Conservation (phyloP, 2,888 invertebrate species). For the Venustoraphidia nigricollis region DNA sequence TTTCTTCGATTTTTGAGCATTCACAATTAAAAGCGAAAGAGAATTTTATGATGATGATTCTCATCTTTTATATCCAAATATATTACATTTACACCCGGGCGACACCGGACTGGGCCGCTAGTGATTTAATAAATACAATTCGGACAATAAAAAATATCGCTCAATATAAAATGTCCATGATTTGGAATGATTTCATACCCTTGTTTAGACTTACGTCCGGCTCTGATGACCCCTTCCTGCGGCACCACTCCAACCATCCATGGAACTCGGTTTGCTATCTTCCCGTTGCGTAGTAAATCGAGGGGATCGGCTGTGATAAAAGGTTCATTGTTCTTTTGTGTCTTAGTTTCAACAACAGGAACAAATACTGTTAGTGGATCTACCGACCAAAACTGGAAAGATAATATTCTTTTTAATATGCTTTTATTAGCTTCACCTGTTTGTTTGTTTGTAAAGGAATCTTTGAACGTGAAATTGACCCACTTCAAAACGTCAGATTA, state of each 20-base stretch:
- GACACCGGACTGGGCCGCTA: too few species aligned
- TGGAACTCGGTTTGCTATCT: conserved; percentile 27
- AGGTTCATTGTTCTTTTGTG: conserved; percentile 22
- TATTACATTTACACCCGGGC: too few species aligned
- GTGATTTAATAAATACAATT: too few species aligned
- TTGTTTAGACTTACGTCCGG: conserved; percentile 20
- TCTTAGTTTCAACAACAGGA: conserved; percentile 27
- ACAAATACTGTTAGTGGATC: conserved; percentile 33
- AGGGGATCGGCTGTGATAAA: conserved; percentile 30
- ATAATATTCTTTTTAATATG: not conserved
- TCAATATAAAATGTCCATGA: not conserved
- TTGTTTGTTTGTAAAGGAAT: too few species aligned
- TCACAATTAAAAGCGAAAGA: too few species aligned
- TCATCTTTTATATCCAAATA: too few species aligned
- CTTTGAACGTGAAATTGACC: too few species aligned
- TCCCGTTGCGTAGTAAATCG: conserved; percentile 23
- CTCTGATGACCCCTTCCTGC: conserved; percentile 33
- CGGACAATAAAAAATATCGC: too few species aligned
- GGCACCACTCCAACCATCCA: conserved; percentile 31
- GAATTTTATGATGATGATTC: too few species aligned
- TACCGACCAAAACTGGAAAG: conserved; percentile 27
- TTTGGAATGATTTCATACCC: not conserved
- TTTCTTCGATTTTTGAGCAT: too few species aligned
- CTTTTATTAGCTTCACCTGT: too few species aligned
- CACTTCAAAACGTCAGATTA: too few species aligned